These are phyloP conservation scores for Ectropis crepuscularia DNA, from an alignment of 2,888 invertebrate species.

Conservation along the genomic window DNA sequence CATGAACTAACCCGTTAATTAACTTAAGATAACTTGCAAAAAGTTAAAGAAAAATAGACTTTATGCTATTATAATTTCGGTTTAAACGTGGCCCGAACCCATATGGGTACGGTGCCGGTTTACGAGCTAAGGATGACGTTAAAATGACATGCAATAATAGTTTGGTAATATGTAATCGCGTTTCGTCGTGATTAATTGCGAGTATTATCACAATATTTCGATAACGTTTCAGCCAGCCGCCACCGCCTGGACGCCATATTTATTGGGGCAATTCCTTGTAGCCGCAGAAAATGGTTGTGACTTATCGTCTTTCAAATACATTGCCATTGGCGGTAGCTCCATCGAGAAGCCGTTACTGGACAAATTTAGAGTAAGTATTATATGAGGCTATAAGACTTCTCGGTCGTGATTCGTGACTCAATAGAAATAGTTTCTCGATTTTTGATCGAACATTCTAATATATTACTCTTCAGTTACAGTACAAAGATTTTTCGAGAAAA, in stretches of 20 bases:
- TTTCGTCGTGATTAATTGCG: conserved; percentile 13
- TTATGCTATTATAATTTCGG: no score
- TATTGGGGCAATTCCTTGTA: conserved; percentile 60
- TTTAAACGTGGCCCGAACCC: no score
- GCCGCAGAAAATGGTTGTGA: conserved; percentile 61
- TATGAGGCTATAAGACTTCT: conserved; percentile 31
- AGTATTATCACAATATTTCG: conserved; percentile 23
- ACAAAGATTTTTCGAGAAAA: background rate
- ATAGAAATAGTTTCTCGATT: conserved; percentile 30
- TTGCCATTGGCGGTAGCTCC: conserved; percentile 60
- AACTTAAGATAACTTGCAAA: no score
- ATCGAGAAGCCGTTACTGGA: conserved; percentile 58
- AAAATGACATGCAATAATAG: no score
- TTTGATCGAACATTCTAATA: conserved; percentile 5
- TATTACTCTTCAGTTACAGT: background rate
- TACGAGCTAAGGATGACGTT: no score
- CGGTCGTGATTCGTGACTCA: conserved; percentile 29
- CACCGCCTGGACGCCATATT: conserved; percentile 62
- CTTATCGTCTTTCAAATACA: conserved; percentile 63
- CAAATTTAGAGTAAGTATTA: conserved; percentile 59
- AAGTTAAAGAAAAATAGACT: no score
- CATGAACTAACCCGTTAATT: no score
- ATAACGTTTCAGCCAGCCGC: conserved; percentile 57
- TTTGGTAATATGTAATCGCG: no score
- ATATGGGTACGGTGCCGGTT: no score